A percentile compares a stretch with the other conserved stretches of the same genome.
Conservation (phyloP, 2,888 invertebrate genomes). For the Himalopsyche tibetana region DNA sequence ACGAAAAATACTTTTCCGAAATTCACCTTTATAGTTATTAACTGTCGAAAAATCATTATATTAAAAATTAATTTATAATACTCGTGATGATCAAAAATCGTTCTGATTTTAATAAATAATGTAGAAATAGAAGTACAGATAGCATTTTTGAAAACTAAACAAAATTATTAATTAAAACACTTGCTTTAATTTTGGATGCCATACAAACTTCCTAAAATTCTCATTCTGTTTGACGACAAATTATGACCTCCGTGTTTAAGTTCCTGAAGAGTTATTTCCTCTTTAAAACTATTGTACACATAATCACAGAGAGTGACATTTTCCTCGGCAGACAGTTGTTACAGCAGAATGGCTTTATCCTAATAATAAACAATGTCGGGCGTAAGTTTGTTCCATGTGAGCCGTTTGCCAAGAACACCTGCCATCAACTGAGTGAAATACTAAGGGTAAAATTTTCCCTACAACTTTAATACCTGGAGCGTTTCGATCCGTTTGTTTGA, state of each 20-base stretch:
- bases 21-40: too few species aligned
- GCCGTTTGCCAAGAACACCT: conserved; percentile 62
- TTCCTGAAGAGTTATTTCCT: conserved; percentile 17
- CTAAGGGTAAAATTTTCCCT: conserved; percentile 44
- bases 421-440: conserved; percentile 51
- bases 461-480: conserved; percentile 39
- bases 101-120: too few species aligned
- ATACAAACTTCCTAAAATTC: not conserved
- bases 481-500: conserved; percentile 40
- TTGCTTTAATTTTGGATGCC: not conserved
- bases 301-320: conserved; percentile 41
- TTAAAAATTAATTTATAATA: too few species aligned
- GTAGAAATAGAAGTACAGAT: too few species aligned
- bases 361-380: conserved; percentile 44
- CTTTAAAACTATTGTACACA: conserved; percentile 37
- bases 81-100: too few species aligned
- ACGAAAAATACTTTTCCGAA: too few species aligned
- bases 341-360: conserved; percentile 32
- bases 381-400: conserved; percentile 37
- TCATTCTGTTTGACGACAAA: not conserved
- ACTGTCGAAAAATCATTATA: too few species aligned
- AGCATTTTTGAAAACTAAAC: too few species aligned
- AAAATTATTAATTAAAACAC: too few species aligned
- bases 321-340: conserved; percentile 38
- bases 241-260: conserved; percentile 15